Evolutionary conservation across 2,797 vertebrate species (phyloP).

Genomic region (Varecia variegata): DNA sequence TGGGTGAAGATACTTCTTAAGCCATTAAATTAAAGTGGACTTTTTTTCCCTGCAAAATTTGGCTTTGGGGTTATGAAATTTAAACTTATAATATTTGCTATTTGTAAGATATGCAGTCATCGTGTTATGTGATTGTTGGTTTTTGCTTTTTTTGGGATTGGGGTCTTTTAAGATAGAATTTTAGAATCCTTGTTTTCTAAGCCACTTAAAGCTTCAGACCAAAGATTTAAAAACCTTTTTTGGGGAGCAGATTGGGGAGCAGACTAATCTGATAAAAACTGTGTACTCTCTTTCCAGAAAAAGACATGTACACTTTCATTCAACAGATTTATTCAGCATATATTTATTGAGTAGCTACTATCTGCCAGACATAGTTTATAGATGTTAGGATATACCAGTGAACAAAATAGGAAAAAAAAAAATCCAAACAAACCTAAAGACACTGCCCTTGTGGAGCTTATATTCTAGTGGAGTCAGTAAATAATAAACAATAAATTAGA

Average conservation of each 20-base stretch:
- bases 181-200: not conserved
- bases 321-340: not conserved
- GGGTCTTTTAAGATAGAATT: not conserved
- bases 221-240: constrained; percentile 9
- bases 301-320: not conserved
- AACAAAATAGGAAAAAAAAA: not conserved
- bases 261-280: constrained; percentile 7
- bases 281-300: constrained; percentile 28
- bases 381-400: not conserved
- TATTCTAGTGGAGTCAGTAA: not conserved
- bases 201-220: constrained; percentile 24
- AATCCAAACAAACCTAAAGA: not conserved
- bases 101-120: not conserved
- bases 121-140: not conserved
- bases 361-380: not conserved
- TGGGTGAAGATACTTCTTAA: not conserved
- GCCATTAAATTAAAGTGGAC: not conserved
- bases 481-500: not conserved
- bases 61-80: constrained; percentile 2
- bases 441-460: not conserved
- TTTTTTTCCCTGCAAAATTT: not conserved
- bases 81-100: not conserved
- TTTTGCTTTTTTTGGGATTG: not conserved
- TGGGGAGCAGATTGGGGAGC: not conserved
- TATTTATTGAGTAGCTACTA: not conserved